Evolutionary conservation across 30 jellyfish, hydroid and myxozoan species (phyloP), one percentile per base, ranked within the genome.

Genomic region (Pelagia noctiluca): DNA sequence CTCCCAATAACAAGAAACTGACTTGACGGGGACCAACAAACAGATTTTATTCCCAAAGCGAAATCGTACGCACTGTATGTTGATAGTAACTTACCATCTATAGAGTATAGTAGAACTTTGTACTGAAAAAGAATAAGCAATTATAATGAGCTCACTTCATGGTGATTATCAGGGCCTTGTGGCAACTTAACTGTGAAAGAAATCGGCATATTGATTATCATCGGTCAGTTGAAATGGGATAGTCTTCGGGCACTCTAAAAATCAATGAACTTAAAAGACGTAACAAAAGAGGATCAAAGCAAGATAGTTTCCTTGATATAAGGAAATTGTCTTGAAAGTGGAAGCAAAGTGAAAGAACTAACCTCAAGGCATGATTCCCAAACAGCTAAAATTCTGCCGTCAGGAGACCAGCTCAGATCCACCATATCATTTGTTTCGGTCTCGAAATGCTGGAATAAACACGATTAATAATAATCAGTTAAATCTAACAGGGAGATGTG

Each of bases 291-390:
- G n/a, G n/a, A n/a, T n/a, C n/a, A n/a, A n/a, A n/a, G n/a, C n/a
- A n/a, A n/a, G n/a, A n/a, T n/a, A n/a, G n/a, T n/a, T n/a, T n/a
- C n/a, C n/a, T n/a, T n/a, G n/a, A n/a, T n/a, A n/a, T n/a, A n/a
- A n/a, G n/a, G n/a, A n/a, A n/a, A n/a, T n/a, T n/a, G n/a, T n/a
- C n/a, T n/a, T n/a, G n/a, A n/a, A n/a, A n/a, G n/a, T n/a, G n/a
- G n/a, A n/a, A n/a, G n/a, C n/a, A n/a, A n/a, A n/a, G n/a, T n/a
- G n/a, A n/a, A n/a, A n/a, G n/a, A n/a, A 49, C 84, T 18, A 37
- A 95, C 99, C 96, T 95, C 97, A 3, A 95, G 83, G 64, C 88
- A 89, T 47, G 97, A 78, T 61, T 95, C 99, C 99, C 99, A 95
- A 22, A 75, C 96, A 0, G 99, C 99, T 22, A 95, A 50, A 63